These are phyloP conservation scores for Lithosia quadra DNA, from an alignment of 2,888 invertebrate genomes.

Conservation along the genomic window DNA sequence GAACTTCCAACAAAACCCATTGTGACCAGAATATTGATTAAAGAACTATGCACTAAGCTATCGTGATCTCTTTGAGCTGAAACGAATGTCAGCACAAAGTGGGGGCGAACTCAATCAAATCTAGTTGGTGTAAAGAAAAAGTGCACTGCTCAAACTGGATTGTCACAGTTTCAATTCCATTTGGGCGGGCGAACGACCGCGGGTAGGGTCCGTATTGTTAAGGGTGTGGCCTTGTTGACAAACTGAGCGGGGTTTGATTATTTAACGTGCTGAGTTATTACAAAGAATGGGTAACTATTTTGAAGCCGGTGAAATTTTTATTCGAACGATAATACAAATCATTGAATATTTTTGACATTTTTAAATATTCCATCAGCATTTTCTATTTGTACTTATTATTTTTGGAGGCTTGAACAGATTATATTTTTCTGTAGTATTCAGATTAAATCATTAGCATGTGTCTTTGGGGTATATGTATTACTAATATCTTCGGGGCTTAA, in stretches of 20 bases:
- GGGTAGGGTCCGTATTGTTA: slow-evolving; percentile 49
- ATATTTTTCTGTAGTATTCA: no score
- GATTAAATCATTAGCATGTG: not conserved
- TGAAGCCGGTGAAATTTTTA: not conserved
- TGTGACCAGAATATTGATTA: slow-evolving; percentile 36
- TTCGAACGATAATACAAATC: not conserved
- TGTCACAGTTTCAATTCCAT: slow-evolving; percentile 84
- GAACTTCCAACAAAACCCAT: slow-evolving; percentile 16
- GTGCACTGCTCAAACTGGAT: slow-evolving; percentile 69
- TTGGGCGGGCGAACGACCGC: slow-evolving; percentile 61
- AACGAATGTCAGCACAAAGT: slow-evolving; percentile 62
- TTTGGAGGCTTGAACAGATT: not conserved
- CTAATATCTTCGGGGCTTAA: not conserved
- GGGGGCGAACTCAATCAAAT: slow-evolving; percentile 79
- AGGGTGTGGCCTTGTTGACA: slow-evolving; percentile 20
- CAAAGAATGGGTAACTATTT: not conserved
- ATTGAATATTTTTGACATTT: not conserved
- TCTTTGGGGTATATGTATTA: no score
- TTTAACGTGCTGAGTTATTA: not conserved
- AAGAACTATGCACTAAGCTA: slow-evolving; percentile 24
- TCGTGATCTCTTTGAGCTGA: slow-evolving; percentile 52
- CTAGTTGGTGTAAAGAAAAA: slow-evolving; percentile 73
- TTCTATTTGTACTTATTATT: not conserved
- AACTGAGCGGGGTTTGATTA: slow-evolving; percentile 43
- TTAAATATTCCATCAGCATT: no score